A percentile compares a stretch with the other conserved stretches of the same genome.
phyloP scores from a whole-genome alignment of 2,797 vertebrate genomes.

The Aplochiton taeniatus region DNA sequence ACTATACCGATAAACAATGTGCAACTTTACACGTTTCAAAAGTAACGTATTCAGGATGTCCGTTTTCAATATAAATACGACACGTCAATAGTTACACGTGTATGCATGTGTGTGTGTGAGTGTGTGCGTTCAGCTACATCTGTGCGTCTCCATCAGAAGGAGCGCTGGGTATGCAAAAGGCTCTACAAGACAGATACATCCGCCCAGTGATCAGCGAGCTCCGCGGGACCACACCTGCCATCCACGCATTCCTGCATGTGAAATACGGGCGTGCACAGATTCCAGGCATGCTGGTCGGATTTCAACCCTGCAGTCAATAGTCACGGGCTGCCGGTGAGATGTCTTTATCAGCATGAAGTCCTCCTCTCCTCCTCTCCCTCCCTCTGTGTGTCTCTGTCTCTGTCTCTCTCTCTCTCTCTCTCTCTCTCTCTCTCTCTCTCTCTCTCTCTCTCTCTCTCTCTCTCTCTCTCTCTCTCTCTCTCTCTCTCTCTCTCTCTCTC shows the following conservation, averaged over 20 bases:
- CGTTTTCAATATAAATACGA: no score
- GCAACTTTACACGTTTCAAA: no score
- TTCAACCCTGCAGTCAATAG: constrained; percentile 73
- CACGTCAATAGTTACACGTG: no score
- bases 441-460: no score
- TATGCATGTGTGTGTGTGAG: constrained; percentile 6
- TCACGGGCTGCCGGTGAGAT: constrained; percentile 78
- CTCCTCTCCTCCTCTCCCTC: no score
- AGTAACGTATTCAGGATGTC: no score
- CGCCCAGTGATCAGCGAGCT: constrained; percentile 41
- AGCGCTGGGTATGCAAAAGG: background rate
- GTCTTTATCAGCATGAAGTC: constrained; percentile 74
- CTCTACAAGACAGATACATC: constrained; percentile 24
- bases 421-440: no score
- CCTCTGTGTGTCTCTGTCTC: no score
- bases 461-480: no score
- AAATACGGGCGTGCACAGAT: constrained; percentile 63
- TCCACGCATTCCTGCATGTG: constrained; percentile 71
- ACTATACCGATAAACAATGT: no score
- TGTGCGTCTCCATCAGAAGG: background rate
- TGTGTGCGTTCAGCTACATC: background rate
- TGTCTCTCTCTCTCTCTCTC: background rate
- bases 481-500: background rate
- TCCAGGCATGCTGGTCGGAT: constrained; percentile 65
- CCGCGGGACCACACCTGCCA: constrained; percentile 82